Evolutionary conservation across 2,797 vertebrate species (phyloP).

Genomic region (Pelobates cultripes): DNA sequence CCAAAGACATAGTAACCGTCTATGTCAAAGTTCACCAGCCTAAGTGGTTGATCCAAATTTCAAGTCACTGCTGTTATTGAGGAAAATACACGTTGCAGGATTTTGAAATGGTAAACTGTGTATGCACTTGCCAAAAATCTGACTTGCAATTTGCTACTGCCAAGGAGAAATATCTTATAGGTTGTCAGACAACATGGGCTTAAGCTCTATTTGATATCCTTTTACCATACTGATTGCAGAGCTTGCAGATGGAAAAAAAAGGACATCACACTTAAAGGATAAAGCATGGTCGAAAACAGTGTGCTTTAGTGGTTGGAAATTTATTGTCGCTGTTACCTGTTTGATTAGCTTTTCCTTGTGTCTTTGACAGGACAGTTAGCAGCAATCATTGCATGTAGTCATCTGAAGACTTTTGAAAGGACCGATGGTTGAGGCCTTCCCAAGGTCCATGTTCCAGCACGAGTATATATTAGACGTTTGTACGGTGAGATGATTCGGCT

Average conservation of each 20-base stretch:
- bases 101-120: slow-evolving; percentile 73
- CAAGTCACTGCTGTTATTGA: slow-evolving; percentile 74
- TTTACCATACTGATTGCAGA: not conserved
- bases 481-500: too few relatives aligned
- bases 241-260: not conserved
- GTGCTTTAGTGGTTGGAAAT: too few relatives aligned
- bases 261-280: not conserved
- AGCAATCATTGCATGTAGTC: too few relatives aligned
- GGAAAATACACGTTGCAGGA: slow-evolving; percentile 77
- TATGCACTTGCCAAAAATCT: slow-evolving; percentile 74
- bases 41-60: slow-evolving; percentile 82
- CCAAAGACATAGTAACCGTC: slow-evolving; percentile 79
- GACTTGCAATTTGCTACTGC: slow-evolving; percentile 68
- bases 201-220: not conserved
- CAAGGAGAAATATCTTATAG: slow-evolving; percentile 80
- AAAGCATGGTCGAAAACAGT: not conserved
- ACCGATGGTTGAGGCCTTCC: too few relatives aligned
- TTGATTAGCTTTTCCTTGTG: too few relatives aligned
- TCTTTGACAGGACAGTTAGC: too few relatives aligned
- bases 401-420: too few relatives aligned
- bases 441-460: too few relatives aligned
- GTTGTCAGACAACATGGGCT: slow-evolving; percentile 75
- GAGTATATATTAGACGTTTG: too few relatives aligned
- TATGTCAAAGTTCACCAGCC: slow-evolving; percentile 81
- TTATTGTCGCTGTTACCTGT: too few relatives aligned